phyloP scores from a whole-genome alignment of 2,888 invertebrate species.

The Drosophila atripex region DNA sequence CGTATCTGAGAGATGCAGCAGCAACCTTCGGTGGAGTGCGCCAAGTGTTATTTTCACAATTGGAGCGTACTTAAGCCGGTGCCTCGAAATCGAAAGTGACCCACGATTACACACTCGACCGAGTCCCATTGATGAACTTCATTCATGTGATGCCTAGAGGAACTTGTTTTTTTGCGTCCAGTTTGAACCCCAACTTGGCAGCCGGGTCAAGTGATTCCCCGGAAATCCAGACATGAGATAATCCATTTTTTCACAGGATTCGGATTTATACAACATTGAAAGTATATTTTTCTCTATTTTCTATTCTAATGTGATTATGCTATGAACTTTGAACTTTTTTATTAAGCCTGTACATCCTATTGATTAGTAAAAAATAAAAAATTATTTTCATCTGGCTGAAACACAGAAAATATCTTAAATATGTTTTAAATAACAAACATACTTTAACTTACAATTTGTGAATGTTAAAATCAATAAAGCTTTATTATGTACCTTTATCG shows the following conservation, averaged over 20 bases:
- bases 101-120: slow-evolving; percentile 69
- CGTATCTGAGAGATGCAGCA: slow-evolving; percentile 34
- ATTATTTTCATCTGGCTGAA: too few relatives aligned
- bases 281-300: too few relatives aligned
- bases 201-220: slow-evolving; percentile 29
- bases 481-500: background rate
- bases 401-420: too few relatives aligned
- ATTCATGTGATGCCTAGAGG: slow-evolving; percentile 56
- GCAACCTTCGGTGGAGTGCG: slow-evolving; percentile 74
- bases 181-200: slow-evolving; percentile 11
- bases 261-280: background rate
- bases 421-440: too few relatives aligned
- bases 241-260: slow-evolving; percentile 16
- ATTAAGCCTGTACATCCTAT: too few relatives aligned
- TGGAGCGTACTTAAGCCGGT: slow-evolving; percentile 70
- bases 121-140: slow-evolving; percentile 62
- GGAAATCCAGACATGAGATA: background rate
- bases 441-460: too few relatives aligned
- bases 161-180: slow-evolving; percentile 28
- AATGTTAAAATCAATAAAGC: too few relatives aligned
- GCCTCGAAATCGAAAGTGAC: slow-evolving; percentile 77
- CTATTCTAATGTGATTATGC: too few relatives aligned
- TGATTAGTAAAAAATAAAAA: too few relatives aligned
- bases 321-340: too few relatives aligned
- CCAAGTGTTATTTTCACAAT: slow-evolving; percentile 76